phyloP scores from a whole-genome alignment of 2,888 invertebrate genomes.

The Pyrrhia umbra region DNA sequence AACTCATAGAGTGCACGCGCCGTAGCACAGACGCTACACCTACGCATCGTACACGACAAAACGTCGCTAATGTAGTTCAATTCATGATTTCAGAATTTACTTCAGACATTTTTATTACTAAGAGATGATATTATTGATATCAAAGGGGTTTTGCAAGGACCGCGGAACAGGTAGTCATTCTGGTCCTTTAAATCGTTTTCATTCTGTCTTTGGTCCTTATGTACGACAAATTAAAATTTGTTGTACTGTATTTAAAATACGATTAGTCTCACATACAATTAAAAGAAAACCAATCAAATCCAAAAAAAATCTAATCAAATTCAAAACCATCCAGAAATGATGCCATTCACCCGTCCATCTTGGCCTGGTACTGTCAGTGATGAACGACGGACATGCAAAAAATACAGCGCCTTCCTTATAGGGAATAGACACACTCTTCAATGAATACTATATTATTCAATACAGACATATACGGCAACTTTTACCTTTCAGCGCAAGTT shows the following conservation, averaged over 20 bases:
- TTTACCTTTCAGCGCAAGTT: constrained; percentile 33
- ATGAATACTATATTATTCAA: constrained; percentile 37
- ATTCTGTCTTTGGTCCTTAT: background rate
- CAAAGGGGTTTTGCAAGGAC: background rate
- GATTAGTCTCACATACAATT: background rate
- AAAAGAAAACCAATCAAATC: background rate
- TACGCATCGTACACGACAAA: constrained; percentile 64
- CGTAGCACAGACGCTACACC: constrained; percentile 67
- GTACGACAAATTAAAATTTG: background rate
- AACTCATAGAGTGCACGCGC: constrained; percentile 72
- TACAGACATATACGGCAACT: constrained; percentile 23
- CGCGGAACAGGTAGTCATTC: background rate
- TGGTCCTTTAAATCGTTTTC: background rate
- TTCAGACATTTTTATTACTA: constrained; percentile 13
- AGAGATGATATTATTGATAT: background rate
- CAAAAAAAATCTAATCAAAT: background rate
- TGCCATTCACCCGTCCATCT: background rate
- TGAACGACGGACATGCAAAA: constrained; percentile 21
- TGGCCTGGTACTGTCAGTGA: constrained; percentile 11
- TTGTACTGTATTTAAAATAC: too few relatives aligned
- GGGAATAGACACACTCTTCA: constrained; percentile 25
- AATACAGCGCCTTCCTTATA: constrained; percentile 10
- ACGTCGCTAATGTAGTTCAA: constrained; percentile 51
- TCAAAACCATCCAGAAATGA: constrained; percentile 7
- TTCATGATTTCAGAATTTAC: constrained; percentile 35